phyloP scores from a whole-genome alignment of 2,797 vertebrate species.

The Salmo trutta region DNA sequence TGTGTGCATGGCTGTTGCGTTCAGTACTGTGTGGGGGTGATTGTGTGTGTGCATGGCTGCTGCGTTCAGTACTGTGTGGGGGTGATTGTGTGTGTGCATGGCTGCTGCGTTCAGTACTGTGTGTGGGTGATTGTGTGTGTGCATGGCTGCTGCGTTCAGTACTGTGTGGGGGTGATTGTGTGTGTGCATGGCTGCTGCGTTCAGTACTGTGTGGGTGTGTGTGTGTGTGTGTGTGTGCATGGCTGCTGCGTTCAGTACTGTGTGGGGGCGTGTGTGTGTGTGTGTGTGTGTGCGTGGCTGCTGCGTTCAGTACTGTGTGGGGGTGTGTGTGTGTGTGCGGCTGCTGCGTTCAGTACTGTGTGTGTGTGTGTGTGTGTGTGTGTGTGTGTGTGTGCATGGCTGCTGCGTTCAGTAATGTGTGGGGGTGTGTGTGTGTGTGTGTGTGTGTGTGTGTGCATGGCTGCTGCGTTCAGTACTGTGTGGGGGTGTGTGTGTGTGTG shows the following conservation, averaged over 20 bases:
- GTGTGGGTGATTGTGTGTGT: not conserved
- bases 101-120: not conserved
- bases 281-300: not conserved
- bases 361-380: too few relatives aligned
- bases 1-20: constrained; percentile 5
- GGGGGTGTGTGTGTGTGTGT: too few relatives aligned
- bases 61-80: too few relatives aligned
- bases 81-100: not conserved
- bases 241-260: not conserved
- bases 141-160: constrained; percentile 3
- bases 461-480: not conserved
- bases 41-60: not conserved
- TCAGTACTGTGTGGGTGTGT: constrained; percentile 3
- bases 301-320: not conserved
- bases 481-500: constrained; percentile 9
- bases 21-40: not conserved
- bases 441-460: not conserved
- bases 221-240: not conserved
- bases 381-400: not conserved
- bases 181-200: not conserved
- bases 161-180: constrained; percentile 15
- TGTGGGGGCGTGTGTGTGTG: constrained; percentile 17
- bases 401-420: not conserved
- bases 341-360: not conserved
- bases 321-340: not conserved